Base-by-base conservation (phyloP, 2,797 vertebrate genomes). In the Borostomias antarcticus region DNA sequence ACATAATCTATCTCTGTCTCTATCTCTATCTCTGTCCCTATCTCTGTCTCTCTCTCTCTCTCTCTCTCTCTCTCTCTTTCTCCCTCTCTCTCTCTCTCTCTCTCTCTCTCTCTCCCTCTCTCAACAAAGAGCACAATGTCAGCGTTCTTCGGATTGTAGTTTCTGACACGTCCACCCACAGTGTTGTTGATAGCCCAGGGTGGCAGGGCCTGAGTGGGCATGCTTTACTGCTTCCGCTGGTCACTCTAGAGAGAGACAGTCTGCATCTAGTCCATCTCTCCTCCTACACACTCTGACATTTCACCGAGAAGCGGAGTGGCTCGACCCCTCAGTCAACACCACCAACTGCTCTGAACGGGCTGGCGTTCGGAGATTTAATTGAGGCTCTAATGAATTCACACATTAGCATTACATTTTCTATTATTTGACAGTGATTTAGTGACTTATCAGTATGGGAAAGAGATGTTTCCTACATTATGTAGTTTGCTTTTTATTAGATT, bases 91-190 rank as follows among this genome's bases (percentile, higher is more conserved):
- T 35, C 56, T 50, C 23, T 45, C 23, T 21, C 32, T 19, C 13
- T 58, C 26, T 47, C 28, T 28, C 53, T 37, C 40, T 35, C 47
- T 15, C n/a, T 15, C 25, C 2, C 37, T 40, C 37, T 40, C 66
- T 76, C 72, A 67, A 69, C 63, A 50, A 33, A 69, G 62, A 78
- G 73, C 70, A 75, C 72, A 70, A 83, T 80, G 81, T 82, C 80
- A 73, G 72, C 1, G 29, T 84, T 70, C 78, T 66, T 43, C 57
- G 67, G 64, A 70, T 48, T 58, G 37, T 58, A 62, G 58, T 64
- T 72, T 82, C 82, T 80, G 74, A 73, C 79, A 78, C 72, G 75
- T 81, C 81, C 83, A 35, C 85, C 86, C 82, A 85, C 84, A 1
- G 68, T 77, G 69, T 80, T 78, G 75, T 74, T 82, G 72, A 73